Evolutionary conservation across 1,140 invertebrate genomes (phyloP), one percentile per base, ranked within the genome.

Genomic region (Thalassaphorura encarpata): DNA sequence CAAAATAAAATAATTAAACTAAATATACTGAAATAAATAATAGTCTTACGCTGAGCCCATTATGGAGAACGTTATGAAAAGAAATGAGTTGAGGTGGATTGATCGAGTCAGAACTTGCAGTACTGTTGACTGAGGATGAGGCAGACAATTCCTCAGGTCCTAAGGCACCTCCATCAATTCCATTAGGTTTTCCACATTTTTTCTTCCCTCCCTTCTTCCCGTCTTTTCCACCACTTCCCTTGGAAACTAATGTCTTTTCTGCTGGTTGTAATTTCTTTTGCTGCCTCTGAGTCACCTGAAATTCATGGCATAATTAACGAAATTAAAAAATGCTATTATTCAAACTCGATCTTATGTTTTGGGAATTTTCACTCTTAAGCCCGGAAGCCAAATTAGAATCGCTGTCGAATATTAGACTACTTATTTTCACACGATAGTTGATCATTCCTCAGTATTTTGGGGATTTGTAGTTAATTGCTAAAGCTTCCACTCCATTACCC

Each of bases 201-300:
- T 57, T 64, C 21, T 61, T 50, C 4, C 55, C 42, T 16, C 18
- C 74, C 74, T 36, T 79, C 77, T 15, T 15, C n/a, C n/a, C n/a
- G n/a, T n/a, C 39, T 42, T 47, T 50, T 18, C 15, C 11, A 41
- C 16, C 8, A 29, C 47, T 23, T 43, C 33, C 19, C 54, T 61
- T 8, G 58, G 55, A 28, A 61, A 49, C 54, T 63, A 60, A n/a
- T 53, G 54, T 64, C 1, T 42, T 15, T 5, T 47, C 31, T 36
- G 47, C 39, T 51, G 56, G 62, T 56, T 50, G 68, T 65, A 21
- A 71, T 69, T 48, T 80, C 75, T 64, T 64, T 39, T 64, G 63
- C 28, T 64, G 63, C 26, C 63, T 27, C 40, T 61, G 54, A 11
- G 53, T 46, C 19, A 64, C 62, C 62, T 64, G 39, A 5, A 46